These are phyloP conservation scores for Xylocopa sonorina DNA, from an alignment of 1,140 invertebrate species.

Conservation along the genomic window DNA sequence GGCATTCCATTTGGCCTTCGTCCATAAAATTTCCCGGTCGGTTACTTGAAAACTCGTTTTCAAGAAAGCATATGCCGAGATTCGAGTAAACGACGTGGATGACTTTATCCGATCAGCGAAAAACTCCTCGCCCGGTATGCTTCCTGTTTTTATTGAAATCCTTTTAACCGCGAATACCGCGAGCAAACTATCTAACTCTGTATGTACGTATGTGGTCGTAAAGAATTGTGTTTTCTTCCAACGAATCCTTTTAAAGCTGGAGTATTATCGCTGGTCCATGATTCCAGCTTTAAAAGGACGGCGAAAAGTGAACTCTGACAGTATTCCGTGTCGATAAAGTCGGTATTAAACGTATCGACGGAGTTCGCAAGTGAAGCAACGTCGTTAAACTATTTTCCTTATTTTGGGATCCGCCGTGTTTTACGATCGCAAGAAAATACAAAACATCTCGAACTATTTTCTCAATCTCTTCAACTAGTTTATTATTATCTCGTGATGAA, in stretches of 20 bases:
- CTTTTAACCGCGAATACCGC: constrained; percentile 44
- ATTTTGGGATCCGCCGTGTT: too few species aligned
- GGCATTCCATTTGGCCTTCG: constrained; percentile 37
- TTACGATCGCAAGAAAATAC: too few species aligned
- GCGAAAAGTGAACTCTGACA: neutral
- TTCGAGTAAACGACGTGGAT: constrained; percentile 62
- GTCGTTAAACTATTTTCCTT: neutral
- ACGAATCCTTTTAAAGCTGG: constrained; percentile 30
- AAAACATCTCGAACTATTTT: too few species aligned
- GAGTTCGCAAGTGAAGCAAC: neutral
- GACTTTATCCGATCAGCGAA: constrained; percentile 64
- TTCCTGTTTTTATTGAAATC: constrained; percentile 62
- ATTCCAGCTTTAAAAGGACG: neutral
- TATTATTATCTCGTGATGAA: too few species aligned
- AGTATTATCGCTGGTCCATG: neutral
- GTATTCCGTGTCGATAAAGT: neutral
- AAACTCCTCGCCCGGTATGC: constrained; percentile 60
- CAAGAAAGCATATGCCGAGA: constrained; percentile 51
- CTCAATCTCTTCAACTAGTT: too few species aligned
- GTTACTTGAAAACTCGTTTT: constrained; percentile 45
- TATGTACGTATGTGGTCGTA: constrained; percentile 31
- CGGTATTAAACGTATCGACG: too few species aligned
- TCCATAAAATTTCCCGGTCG: constrained; percentile 48
- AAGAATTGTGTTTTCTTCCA: constrained; percentile 25
- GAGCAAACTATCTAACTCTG: constrained; percentile 25